Conservation (phyloP, 2,888 invertebrate species). For the Ophion costatus region DNA sequence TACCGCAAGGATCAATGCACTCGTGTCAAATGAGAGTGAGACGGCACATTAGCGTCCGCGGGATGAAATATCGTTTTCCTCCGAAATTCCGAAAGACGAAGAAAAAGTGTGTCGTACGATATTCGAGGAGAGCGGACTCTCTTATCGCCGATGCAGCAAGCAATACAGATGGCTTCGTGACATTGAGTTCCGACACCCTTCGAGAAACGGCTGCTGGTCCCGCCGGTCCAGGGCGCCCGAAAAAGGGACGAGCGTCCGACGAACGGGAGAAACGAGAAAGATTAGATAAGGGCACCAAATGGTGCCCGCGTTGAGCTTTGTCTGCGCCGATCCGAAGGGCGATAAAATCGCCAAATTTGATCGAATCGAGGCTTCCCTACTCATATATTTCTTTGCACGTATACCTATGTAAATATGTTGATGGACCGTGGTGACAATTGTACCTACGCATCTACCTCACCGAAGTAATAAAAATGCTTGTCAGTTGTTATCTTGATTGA, state of each 20-base stretch:
- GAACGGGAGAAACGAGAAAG: conserved; percentile 43
- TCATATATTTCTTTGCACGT: neutral
- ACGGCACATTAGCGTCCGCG: neutral
- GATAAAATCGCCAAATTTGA: conserved; percentile 58
- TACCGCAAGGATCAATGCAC: neutral
- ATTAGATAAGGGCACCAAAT: conserved; percentile 68
- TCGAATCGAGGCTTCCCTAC: conserved; percentile 58
- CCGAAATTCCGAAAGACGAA: conserved; percentile 9
- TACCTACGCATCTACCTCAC: neutral
- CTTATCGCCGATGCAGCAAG: conserved; percentile 18
- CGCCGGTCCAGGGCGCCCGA: neutral
- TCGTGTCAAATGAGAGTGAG: neutral
- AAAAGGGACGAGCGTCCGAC: conserved; percentile 3
- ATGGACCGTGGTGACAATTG: neutral
- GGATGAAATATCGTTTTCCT: conserved; percentile 19
- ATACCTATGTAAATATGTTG: neutral
- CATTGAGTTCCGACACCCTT: conserved; percentile 31
- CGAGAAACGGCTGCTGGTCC: neutral
- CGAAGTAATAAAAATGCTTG: conserved; percentile 14
- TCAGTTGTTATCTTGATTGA: neutral
- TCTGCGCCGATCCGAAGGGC: conserved; percentile 51
- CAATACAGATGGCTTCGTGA: conserved; percentile 36
- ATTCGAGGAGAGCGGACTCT: conserved; percentile 8
- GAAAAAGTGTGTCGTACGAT: neutral
- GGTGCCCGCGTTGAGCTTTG: conserved; percentile 26